These are phyloP conservation scores for Trematocara nigrifrons DNA, from an alignment of 2,113 vertebrate species.

Conservation along the genomic window DNA sequence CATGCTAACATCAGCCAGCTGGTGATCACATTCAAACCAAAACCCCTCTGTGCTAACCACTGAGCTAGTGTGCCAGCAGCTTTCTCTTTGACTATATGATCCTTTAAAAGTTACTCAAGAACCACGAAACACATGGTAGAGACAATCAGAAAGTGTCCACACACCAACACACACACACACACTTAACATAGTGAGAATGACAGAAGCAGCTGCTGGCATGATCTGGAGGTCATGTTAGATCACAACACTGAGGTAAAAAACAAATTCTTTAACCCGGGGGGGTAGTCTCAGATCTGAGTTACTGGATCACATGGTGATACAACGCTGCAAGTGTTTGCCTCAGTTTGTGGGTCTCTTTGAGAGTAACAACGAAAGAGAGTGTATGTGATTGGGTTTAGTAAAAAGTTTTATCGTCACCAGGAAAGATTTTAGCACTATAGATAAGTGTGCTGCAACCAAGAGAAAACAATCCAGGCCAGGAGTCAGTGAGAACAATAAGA, in stretches of 20 bases:
- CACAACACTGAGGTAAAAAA: constrained; percentile 54
- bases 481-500: background rate
- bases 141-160: background rate
- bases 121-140: background rate
- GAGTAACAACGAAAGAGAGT: background rate
- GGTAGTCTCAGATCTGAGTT: constrained; percentile 37
- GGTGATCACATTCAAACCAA: background rate
- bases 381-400: background rate
- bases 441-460: background rate
- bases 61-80: background rate
- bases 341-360: background rate
- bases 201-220: constrained; percentile 61
- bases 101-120: background rate
- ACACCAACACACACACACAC: background rate
- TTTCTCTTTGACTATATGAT: background rate
- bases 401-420: background rate
- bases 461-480: background rate
- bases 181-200: constrained; percentile 40
- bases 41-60: background rate
- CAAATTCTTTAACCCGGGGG: constrained; percentile 61
- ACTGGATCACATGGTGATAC: constrained; percentile 45
- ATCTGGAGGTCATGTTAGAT: constrained; percentile 58
- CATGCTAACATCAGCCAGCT: background rate
- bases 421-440: background rate
- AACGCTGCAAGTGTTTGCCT: background rate